Base-by-base conservation (phyloP, 1,140 invertebrate genomes). In the Pomacea maculata region DNA sequence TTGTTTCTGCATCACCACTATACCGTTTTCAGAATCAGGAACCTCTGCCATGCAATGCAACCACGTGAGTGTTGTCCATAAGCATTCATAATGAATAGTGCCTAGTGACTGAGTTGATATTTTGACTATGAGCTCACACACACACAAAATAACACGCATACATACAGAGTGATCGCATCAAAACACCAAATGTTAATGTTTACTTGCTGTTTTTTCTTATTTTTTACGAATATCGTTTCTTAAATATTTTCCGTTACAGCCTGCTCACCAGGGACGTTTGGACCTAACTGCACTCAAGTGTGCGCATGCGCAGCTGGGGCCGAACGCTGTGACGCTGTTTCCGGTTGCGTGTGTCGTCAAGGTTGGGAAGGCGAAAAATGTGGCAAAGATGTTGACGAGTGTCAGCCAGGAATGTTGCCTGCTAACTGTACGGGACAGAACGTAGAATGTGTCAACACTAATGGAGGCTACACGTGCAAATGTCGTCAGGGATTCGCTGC, bases 281-380 rank as follows among this genome's bases (percentile, higher is more conserved):
- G 83, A 25, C 71, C 71, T 25, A 79, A 83, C 73, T 84, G 83
- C 71, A 63, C 21, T 11, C 57, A 74, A 1, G 52, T 17, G 10
- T 84, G 83, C 78, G 64, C 79, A 61, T 81, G 83, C 61, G 70
- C 67, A 63, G 34, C 34, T 45, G 75, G 73, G 54, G 54, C 63
- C 14, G 78, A 75, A 14, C 64, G 74, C 15, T 84, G 83, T 76
- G 79, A 83, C 68, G 75, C 64, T 15, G 79, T 80, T 15, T n/a
- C 45, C 29, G 83, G 82, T 14, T 86, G 85, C 74, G 64, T 73
- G 19, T 86, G 85, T 75, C 25, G 75, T 34, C 34, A 34, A 19
- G 81, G 81, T 11, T 86, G 85, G 85, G 52, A 65, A 29, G 85
- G 85, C 0, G 61, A 17, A 17, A 80, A 52, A 12, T 86, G 85